Evolutionary conservation across 2,888 invertebrate genomes (phyloP).

Genomic region (Tanaodytes sp.): DNA sequence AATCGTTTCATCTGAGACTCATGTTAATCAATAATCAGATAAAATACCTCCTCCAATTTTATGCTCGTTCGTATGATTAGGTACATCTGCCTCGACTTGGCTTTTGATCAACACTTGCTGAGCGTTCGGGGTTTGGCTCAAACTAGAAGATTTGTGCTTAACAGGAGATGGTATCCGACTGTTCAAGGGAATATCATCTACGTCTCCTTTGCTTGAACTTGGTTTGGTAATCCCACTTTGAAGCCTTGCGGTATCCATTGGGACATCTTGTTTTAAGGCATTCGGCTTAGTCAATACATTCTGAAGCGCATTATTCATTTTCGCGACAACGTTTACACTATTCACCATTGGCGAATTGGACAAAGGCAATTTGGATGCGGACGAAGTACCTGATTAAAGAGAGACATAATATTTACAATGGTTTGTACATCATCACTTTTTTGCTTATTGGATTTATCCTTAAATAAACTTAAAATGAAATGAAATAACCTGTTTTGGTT

Average conservation of each 20-base stretch:
- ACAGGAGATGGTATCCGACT: constrained; percentile 71
- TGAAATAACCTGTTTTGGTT: too few species aligned
- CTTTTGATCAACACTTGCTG: constrained; percentile 64
- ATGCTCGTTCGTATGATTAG: constrained; percentile 70
- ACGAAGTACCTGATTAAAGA: constrained; percentile 59
- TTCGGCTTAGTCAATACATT: constrained; percentile 66
- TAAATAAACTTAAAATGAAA: too few species aligned
- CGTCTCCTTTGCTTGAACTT: constrained; percentile 67
- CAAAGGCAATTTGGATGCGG: constrained; percentile 67
- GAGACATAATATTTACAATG: too few species aligned
- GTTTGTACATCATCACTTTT: too few species aligned
- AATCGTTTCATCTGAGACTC: too few species aligned
- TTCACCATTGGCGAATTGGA: constrained; percentile 67
- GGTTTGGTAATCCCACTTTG: constrained; percentile 60
- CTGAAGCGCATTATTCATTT: constrained; percentile 68
- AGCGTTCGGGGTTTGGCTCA: constrained; percentile 63
- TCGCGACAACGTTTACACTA: constrained; percentile 65
- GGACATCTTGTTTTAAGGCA: constrained; percentile 68
- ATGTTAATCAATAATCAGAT: too few species aligned
- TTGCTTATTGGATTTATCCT: too few species aligned
- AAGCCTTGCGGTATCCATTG: constrained; percentile 60
- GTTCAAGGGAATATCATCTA: constrained; percentile 71
- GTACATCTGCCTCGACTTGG: constrained; percentile 66
- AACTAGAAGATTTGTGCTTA: constrained; percentile 66
- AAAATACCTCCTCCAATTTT: constrained; percentile 72